A percentile compares a stretch with the other conserved stretches of the same genome.
Evolutionary conservation across 1,140 invertebrate genomes (phyloP).

Genomic region (Drosophila takahashii): DNA sequence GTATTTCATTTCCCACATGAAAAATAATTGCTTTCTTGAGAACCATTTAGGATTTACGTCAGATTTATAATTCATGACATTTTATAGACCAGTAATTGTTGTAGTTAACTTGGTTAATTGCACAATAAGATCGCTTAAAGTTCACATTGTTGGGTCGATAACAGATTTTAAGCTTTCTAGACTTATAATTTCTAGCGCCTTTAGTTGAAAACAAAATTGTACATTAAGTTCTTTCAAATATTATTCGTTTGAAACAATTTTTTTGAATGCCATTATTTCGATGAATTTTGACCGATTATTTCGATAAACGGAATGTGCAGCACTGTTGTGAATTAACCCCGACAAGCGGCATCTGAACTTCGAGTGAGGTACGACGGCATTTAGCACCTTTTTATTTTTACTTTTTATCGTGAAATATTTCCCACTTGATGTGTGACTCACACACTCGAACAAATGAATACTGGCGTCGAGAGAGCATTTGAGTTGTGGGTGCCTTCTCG

Average conservation of each 20-base stretch:
- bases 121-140: constrained; percentile 18
- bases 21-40: constrained; percentile 10
- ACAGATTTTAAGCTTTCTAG: not conserved
- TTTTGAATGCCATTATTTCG: not conserved
- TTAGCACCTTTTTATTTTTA: constrained; percentile 51
- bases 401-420: constrained; percentile 43
- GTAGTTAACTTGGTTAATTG: constrained; percentile 6
- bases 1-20: not conserved
- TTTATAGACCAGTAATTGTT: constrained; percentile 9
- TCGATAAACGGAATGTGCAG: not conserved
- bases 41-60: constrained; percentile 10
- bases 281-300: not conserved
- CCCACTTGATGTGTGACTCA: constrained; percentile 43
- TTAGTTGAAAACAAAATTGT: no score
- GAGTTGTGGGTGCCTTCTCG: constrained; percentile 38
- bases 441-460: constrained; percentile 16
- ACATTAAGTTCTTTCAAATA: no score
- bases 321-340: constrained; percentile 5
- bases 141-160: not conserved
- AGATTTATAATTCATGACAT: constrained; percentile 1
- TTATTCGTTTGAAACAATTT: no score
- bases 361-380: constrained; percentile 18
- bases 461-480: constrained; percentile 21
- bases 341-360: constrained; percentile 14
- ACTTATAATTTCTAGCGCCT: no score